Evolutionary conservation across 2,888 invertebrate genomes (phyloP).

Genomic region (Plusia festucae): DNA sequence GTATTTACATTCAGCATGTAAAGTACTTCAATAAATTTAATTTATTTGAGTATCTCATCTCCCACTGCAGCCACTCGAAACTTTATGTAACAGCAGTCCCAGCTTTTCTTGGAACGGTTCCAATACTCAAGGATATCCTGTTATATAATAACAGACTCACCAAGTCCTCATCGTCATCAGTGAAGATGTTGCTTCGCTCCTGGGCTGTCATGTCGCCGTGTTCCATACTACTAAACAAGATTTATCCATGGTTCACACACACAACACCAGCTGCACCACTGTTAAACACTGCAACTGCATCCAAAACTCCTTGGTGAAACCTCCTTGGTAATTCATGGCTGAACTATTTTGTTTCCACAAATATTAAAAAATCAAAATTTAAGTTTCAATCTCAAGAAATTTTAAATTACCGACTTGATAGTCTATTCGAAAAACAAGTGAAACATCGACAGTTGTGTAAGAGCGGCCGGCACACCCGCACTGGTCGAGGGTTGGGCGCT

Average conservation of each 20-base stretch:
- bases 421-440: constrained; percentile 51
- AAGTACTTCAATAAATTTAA: constrained; percentile 10
- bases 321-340: constrained; percentile 36
- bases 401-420: constrained; percentile 25
- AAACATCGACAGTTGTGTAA: constrained; percentile 47
- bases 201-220: constrained; percentile 81
- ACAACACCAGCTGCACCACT: constrained; percentile 75
- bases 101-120: constrained; percentile 68
- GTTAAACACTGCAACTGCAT: constrained; percentile 83
- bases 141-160: constrained; percentile 74
- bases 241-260: constrained; percentile 82
- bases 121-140: constrained; percentile 71
- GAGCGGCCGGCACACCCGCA: constrained; percentile 61
- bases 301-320: constrained; percentile 66
- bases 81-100: constrained; percentile 69
- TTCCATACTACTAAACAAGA: constrained; percentile 69
- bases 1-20: background rate
- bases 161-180: constrained; percentile 86
- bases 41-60: constrained; percentile 48
- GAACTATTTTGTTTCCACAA: constrained; percentile 28
- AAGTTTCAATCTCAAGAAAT: constrained; percentile 3
- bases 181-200: constrained; percentile 83
- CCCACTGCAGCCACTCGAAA: constrained; percentile 62
- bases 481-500: constrained; percentile 68
- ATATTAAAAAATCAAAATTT: constrained; percentile 23